Percentiles rank a stretch among this genome's conserved stretches.
Evolutionary conservation across 2,113 vertebrate genomes (phyloP).

Genomic region (Chrysochloris asiatica): DNA sequence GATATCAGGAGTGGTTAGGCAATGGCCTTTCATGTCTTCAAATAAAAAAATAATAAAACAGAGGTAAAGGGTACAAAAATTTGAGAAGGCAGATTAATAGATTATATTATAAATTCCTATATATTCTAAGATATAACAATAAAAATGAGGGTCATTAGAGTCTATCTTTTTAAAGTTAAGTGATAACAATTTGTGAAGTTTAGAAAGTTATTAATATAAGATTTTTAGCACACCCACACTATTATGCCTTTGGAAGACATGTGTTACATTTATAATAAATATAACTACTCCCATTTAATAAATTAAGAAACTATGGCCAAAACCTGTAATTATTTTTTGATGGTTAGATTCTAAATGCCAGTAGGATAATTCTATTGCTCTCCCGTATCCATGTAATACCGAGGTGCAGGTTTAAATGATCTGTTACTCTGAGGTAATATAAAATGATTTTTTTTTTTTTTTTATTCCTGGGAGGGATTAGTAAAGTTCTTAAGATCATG

Average conservation of each 20-base stretch:
- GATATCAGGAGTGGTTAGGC: not conserved
- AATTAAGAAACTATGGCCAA: not conserved
- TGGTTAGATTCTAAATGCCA: not conserved
- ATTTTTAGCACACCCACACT: not conserved
- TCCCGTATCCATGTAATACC: not conserved
- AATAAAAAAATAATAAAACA: not conserved
- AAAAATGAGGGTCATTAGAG: not conserved
- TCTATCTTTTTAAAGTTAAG: not conserved
- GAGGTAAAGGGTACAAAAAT: not conserved
- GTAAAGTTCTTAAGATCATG: too few species aligned
- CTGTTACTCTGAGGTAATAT: not conserved
- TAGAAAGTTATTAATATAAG: too few species aligned
- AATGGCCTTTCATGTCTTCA: not conserved
- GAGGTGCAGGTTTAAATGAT: not conserved
- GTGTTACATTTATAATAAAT: not conserved
- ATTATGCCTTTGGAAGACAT: not conserved
- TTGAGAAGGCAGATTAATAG: not conserved
- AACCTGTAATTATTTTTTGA: not conserved
- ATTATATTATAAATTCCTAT: fast-evolving
- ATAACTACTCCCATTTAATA: not conserved
- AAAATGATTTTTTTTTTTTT: fast-evolving
- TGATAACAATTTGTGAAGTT: not conserved
- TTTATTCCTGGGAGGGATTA: not conserved
- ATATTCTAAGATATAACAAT: not conserved
- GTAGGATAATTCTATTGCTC: not conserved